Base-by-base conservation (phyloP, 2,888 invertebrate species). In the Tenthredo livida region DNA sequence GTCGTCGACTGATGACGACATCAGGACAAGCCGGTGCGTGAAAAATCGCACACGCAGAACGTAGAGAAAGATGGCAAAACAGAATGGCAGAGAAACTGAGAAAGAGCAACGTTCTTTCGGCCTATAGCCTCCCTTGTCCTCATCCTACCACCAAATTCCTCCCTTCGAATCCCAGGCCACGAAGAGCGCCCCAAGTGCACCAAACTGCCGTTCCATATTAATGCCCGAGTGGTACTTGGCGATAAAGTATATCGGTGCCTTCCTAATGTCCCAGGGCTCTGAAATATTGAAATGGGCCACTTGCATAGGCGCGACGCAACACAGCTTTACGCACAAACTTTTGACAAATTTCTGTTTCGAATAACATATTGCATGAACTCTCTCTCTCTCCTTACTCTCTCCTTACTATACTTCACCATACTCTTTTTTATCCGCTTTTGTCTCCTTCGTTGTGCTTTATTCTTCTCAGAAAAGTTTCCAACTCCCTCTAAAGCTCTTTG, bases 21-120 rank as follows among this genome's bases (percentile, higher is more conserved):
- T 90, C 87, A 61, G 61, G 73, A 73, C 77, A 90, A 90, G 90
- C 90, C 88, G 90, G 90, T 89, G 90, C 89, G 89, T 90, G 89
- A 90, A 90, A 90, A 90, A 90, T 90, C 88, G 87, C 87, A 82
- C 85, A 75, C 86, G 86, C 87, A 86, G 86, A 73, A 84, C 17
- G 82, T 33, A 77, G 47, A 77, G 37, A 58, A 65, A 61, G 77
- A 77, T 58, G 40, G 77, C 77, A 70, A 58, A 50, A 50, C 15
- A 15, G 1, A 33, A 25, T 29, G 33, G 7, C 5, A 58, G 21
- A 58, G 58, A 84, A 58, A 84, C n/a, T 21, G 21, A 37, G 15
- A 77, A 75, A 40, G 40, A 70, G 21, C 73, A 84, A 85, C 37
- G 40, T 73, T 73, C n/a, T 17, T 43, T 73, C 73, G 73, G 25